Percentiles rank a stretch among this genome's conserved stretches.
phyloP scores from a whole-genome alignment of 2,113 vertebrate species.

The Datnioides undecimradiatus region DNA sequence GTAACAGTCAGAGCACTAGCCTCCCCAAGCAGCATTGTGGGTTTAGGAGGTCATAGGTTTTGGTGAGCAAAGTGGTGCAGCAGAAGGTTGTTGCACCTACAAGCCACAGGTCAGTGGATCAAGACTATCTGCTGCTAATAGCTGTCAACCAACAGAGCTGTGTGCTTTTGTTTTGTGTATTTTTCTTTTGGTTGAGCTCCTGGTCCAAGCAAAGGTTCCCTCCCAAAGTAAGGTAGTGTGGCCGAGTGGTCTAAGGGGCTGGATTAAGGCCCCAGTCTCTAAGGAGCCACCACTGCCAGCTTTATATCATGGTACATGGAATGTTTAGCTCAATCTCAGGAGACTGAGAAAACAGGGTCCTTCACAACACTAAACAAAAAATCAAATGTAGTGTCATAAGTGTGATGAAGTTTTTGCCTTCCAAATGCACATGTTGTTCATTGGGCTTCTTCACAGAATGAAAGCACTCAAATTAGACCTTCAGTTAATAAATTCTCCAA shows the following conservation, averaged over 20 bases:
- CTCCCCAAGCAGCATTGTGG: not conserved
- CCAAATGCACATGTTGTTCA: too few species aligned
- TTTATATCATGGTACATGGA: too few species aligned
- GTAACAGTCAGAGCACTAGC: not conserved
- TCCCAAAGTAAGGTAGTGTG: not conserved
- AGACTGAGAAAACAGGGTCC: too few species aligned
- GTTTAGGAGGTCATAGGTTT: not conserved
- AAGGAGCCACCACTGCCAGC: not conserved
- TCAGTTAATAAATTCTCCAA: too few species aligned
- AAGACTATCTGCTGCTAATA: slow-evolving; percentile 13
- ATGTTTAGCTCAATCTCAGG: too few species aligned
- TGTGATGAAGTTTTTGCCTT: too few species aligned
- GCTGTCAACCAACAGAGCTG: not conserved
- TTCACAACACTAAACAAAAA: too few species aligned
- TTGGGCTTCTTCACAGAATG: too few species aligned
- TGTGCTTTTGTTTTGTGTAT: not conserved
- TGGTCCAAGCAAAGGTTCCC: not conserved
- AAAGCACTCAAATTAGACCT: too few species aligned
- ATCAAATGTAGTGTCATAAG: too few species aligned
- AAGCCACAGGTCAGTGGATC: not conserved
- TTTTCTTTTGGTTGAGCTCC: not conserved
- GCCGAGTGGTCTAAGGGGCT: not conserved
- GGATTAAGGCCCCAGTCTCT: not conserved
- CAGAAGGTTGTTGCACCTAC: not conserved
- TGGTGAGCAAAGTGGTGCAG: not conserved